phyloP scores from a whole-genome alignment of 2,113 vertebrate genomes.

The Herpailurus yagouaroundi region DNA sequence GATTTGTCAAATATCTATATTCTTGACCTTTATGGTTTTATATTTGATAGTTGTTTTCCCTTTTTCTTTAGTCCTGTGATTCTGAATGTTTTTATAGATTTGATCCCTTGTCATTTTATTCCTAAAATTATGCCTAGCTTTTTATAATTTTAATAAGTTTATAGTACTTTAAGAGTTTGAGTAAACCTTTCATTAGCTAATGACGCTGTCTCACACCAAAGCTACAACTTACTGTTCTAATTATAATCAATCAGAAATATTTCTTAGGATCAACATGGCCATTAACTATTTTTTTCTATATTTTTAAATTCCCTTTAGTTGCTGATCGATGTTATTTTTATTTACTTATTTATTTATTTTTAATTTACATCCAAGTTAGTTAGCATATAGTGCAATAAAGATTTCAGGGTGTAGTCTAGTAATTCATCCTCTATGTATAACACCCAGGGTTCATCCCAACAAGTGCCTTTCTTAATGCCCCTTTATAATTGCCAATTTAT shows the following conservation, averaged over 20 bases:
- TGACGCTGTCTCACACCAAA: neutral
- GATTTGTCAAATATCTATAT: conserved; percentile 66
- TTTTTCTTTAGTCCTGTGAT: neutral
- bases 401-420: no score
- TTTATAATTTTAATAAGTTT: conserved; percentile 14
- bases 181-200: neutral
- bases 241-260: conserved; percentile 35
- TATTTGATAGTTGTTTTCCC: conserved; percentile 25
- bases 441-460: no score
- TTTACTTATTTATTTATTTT: no score
- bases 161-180: neutral
- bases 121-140: conserved; percentile 18
- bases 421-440: no score
- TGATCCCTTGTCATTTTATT: neutral
- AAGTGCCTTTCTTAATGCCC: no score
- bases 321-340: neutral
- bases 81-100: conserved; percentile 32
- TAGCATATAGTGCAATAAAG: no score
- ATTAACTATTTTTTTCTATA: neutral
- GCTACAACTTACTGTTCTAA: neutral
- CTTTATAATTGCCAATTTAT: no score
- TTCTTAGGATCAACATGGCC: neutral
- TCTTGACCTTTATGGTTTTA: conserved; percentile 46
- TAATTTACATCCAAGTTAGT: no score
- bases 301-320: conserved; percentile 6